These are phyloP conservation scores for Aspidiotus destructor DNA, from an alignment of 2,888 invertebrate species.

Conservation along the genomic window DNA sequence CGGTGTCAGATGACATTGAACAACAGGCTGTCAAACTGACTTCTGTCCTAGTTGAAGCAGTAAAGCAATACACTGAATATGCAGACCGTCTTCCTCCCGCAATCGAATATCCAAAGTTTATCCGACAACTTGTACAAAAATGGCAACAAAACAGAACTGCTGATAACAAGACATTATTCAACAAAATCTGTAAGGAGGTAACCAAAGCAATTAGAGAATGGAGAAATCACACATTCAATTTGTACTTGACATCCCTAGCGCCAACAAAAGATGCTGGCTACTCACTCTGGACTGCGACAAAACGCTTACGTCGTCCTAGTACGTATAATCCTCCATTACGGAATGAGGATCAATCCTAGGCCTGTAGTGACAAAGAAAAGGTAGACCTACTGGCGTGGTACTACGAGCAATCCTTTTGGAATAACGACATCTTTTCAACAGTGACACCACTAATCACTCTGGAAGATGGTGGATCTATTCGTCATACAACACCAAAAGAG, in stretches of 20 bases:
- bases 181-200: neutral
- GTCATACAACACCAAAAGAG: neutral
- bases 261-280: too few relatives aligned
- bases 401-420: neutral
- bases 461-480: neutral
- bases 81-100: neutral
- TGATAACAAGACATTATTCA: conserved; percentile 1
- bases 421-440: neutral
- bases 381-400: conserved; percentile 11
- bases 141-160: conserved; percentile 1
- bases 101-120: conserved; percentile 9
- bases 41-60: neutral
- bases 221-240: too few relatives aligned
- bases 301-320: too few relatives aligned
- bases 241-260: too few relatives aligned
- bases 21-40: neutral
- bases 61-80: conserved; percentile 1
- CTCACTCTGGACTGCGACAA: too few relatives aligned
- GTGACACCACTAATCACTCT: neutral
- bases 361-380: conserved; percentile 7
- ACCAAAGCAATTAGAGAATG: too few relatives aligned
- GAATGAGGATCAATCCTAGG: too few relatives aligned
- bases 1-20: neutral
- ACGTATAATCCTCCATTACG: too few relatives aligned
- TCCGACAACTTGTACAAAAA: neutral